phyloP scores from a whole-genome alignment of 2,113 vertebrate genomes.

The Pedetes capensis region DNA sequence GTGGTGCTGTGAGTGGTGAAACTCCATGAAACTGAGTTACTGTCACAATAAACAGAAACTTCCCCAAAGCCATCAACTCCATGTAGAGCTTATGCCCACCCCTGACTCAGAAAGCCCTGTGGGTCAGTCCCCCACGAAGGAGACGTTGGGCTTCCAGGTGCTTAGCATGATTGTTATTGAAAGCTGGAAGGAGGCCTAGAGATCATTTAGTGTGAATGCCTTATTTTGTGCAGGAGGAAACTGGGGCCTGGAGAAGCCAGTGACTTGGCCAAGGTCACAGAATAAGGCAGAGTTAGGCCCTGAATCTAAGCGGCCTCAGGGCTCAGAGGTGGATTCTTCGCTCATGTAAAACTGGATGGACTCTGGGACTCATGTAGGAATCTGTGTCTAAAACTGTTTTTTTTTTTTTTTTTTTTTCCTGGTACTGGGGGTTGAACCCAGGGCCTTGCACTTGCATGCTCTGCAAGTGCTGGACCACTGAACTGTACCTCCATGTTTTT shows the following conservation, averaged over 20 bases:
- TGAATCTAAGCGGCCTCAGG: neutral
- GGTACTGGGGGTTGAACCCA: too few species aligned
- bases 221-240: neutral
- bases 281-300: neutral
- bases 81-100: neutral
- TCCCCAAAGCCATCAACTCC: slow-evolving; percentile 1
- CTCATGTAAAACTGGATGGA: rapidly evolving
- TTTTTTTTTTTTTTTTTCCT: too few species aligned
- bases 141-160: neutral
- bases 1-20: neutral
- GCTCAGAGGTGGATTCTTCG: neutral
- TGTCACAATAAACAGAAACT: neutral
- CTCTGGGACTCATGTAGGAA: neutral
- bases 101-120: neutral
- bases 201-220: neutral
- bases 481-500: too few species aligned
- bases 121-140: neutral
- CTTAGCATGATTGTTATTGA: slow-evolving; percentile 41
- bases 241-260: neutral
- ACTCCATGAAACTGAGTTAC: neutral
- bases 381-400: too few species aligned
- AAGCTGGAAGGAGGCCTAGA: slow-evolving; percentile 17
- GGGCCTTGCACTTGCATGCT: too few species aligned
- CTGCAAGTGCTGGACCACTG: too few species aligned
- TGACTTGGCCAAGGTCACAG: slow-evolving; percentile 24